Percentiles rank a stretch among this genome's conserved stretches.
Evolutionary conservation across 2,888 invertebrate genomes (phyloP).

Genomic region (Dysmachus trigonus): DNA sequence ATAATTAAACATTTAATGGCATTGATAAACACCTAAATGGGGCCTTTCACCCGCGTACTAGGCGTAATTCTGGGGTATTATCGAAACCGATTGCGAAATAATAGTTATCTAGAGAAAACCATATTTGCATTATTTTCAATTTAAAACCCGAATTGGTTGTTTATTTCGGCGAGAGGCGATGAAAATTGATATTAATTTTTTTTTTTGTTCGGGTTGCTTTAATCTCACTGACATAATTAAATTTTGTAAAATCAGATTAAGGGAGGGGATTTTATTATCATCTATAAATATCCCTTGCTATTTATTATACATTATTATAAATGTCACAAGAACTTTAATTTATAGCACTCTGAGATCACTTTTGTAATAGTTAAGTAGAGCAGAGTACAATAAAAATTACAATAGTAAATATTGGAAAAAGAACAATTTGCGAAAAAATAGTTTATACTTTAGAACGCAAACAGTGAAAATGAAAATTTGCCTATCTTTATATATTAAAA

Average conservation of each 20-base stretch:
- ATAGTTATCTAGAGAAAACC: neutral
- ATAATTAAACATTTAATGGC: neutral
- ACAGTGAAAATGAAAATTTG: too few relatives aligned
- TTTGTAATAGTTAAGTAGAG: neutral
- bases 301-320: neutral
- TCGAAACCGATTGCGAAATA: neutral
- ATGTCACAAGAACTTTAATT: neutral
- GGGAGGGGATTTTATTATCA: too few relatives aligned
- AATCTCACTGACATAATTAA: neutral
- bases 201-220: neutral
- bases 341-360: neutral
- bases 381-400: too few relatives aligned
- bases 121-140: neutral
- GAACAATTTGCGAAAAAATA: too few relatives aligned
- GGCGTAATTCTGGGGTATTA: neutral
- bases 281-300: neutral
- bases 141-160: neutral
- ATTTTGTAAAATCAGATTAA: neutral
- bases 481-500: too few relatives aligned
- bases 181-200: neutral
- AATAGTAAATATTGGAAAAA: too few relatives aligned
- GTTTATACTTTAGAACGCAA: too few relatives aligned
- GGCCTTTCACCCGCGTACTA: neutral
- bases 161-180: neutral
- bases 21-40: neutral